Conservation (phyloP, 2,113 vertebrate genomes). For the Stomatorhinus ivindoensis region DNA sequence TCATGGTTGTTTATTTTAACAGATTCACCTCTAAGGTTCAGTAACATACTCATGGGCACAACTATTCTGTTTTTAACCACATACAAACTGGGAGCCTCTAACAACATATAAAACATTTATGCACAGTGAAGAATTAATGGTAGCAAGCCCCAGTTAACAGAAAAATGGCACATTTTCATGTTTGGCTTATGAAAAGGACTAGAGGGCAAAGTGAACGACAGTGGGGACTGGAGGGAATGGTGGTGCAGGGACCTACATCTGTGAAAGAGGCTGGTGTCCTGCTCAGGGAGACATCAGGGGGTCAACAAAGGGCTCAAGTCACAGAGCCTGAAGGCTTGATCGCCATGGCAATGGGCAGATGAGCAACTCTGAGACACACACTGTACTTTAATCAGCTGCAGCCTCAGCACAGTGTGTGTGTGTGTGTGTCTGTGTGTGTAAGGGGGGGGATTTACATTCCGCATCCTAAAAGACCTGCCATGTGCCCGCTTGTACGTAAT, state of each 20-base stretch:
- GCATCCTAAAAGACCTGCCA: background rate
- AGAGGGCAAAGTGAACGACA: background rate
- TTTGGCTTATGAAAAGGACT: background rate
- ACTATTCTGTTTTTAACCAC: background rate
- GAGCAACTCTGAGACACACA: background rate
- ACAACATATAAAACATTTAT: background rate
- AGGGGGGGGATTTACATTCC: background rate
- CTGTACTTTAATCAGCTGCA: constrained; percentile 11
- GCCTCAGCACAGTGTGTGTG: background rate
- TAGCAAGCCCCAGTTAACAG: background rate
- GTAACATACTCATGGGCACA: background rate
- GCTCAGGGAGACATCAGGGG: background rate
- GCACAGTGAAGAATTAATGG: background rate
- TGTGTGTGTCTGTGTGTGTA: background rate
- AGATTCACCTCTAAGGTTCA: background rate
- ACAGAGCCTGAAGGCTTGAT: background rate
- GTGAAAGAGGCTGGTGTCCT: background rate
- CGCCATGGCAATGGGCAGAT: background rate
- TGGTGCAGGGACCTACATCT: background rate
- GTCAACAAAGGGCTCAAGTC: background rate
- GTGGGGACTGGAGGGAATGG: background rate
- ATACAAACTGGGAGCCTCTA: background rate
- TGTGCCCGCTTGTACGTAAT: no score
- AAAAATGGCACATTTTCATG: background rate
- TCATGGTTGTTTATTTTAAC: background rate